These are phyloP conservation scores for Trichacis sp. DNA, from an alignment of 2,888 invertebrate species.

Conservation along the genomic window DNA sequence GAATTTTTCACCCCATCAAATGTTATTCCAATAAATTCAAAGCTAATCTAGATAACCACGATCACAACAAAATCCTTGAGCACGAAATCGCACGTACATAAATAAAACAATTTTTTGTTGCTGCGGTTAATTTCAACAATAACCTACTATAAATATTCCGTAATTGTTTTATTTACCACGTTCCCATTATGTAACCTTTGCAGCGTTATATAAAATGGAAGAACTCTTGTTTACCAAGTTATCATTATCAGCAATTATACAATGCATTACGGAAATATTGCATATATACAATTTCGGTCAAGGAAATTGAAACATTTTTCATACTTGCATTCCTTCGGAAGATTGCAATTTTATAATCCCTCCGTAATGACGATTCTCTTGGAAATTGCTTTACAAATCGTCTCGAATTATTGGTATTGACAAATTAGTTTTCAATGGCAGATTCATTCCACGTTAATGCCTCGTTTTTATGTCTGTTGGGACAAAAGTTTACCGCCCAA, in stretches of 20 bases:
- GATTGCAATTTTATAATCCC: background rate
- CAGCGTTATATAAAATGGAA: slow-evolving; percentile 38
- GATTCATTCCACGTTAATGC: no score
- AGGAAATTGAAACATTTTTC: slow-evolving; percentile 37
- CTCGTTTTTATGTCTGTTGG: no score
- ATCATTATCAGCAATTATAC: slow-evolving; percentile 44
- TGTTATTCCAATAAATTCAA: no score
- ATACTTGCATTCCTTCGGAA: slow-evolving; percentile 16
- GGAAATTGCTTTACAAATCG: background rate
- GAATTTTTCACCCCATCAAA: no score
- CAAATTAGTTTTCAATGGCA: no score
- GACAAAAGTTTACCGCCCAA: no score
- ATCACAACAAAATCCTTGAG: slow-evolving; percentile 7
- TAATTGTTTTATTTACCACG: slow-evolving; percentile 37
- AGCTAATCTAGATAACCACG: no score
- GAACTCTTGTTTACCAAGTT: slow-evolving; percentile 40
- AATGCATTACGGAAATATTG: slow-evolving; percentile 40
- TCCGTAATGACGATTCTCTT: background rate
- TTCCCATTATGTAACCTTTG: slow-evolving; percentile 29
- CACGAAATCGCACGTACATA: background rate
- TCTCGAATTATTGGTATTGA: no score
- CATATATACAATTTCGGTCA: slow-evolving; percentile 42
- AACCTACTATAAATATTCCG: slow-evolving; percentile 13
- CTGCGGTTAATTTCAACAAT: background rate
- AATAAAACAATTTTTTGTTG: slow-evolving; percentile 5